Evolutionary conservation across 2,888 invertebrate species (phyloP).

Genomic region (Zootermopsis nevadensis): DNA sequence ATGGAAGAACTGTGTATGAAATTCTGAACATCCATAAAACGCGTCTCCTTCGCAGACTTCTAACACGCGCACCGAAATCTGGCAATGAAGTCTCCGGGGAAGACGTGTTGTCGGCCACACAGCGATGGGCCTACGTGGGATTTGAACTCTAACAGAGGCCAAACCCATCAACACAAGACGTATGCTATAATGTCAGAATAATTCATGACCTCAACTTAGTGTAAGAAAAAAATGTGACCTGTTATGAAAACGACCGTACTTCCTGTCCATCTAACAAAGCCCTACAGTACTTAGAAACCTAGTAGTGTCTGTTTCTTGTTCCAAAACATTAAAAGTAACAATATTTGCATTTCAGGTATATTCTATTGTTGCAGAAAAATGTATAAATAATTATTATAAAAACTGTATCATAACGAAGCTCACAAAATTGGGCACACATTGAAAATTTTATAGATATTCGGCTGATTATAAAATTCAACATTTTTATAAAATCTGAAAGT

Average conservation of each 20-base stretch:
- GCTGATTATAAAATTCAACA: too few species aligned
- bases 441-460: too few species aligned
- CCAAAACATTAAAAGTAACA: too few species aligned
- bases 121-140: background rate
- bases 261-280: background rate
- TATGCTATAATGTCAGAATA: background rate
- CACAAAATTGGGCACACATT: too few species aligned
- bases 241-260: background rate
- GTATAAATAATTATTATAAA: too few species aligned
- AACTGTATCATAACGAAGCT: too few species aligned
- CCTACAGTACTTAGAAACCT: background rate
- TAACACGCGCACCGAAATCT: background rate
- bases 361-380: too few species aligned
- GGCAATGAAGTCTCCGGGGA: background rate
- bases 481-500: too few species aligned
- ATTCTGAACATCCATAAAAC: too few species aligned
- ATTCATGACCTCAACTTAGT: background rate
- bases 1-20: too few species aligned
- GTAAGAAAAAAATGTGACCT: slow-evolving; percentile 1
- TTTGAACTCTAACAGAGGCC: background rate
- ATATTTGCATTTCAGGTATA: too few species aligned
- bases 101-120: background rate
- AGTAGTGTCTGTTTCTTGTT: background rate
- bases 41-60: too few species aligned
- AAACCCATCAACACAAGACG: background rate